These are phyloP conservation scores for Lonchura striata DNA, from an alignment of 2,113 vertebrate genomes.

Conservation along the genomic window DNA sequence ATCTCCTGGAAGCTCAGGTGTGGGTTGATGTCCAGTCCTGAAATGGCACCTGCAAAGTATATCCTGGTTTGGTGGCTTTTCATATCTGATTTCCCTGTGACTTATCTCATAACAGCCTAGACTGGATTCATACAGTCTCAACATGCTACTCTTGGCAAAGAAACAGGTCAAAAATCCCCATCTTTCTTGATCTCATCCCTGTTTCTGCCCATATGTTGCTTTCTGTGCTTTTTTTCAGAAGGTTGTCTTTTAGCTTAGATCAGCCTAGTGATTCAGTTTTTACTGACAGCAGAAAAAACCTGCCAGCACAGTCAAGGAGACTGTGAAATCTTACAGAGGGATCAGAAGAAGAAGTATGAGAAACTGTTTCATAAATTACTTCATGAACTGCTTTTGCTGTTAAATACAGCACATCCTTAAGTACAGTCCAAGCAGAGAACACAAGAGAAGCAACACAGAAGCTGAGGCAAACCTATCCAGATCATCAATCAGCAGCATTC, in stretches of 20 bases:
- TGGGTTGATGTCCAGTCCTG: neutral
- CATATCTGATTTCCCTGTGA: neutral
- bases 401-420: neutral
- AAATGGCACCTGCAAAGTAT: neutral
- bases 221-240: neutral
- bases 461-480: neutral
- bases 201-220: neutral
- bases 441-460: neutral
- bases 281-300: neutral
- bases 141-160: neutral
- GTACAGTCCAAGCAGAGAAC: neutral
- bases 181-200: neutral
- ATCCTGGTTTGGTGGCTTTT: neutral
- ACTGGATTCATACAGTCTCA: neutral
- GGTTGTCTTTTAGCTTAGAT: neutral
- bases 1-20: neutral
- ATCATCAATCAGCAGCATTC: neutral
- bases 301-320: neutral
- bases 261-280: neutral
- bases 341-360: neutral
- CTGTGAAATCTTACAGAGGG: neutral
- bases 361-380: neutral
- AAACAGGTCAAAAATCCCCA: neutral
- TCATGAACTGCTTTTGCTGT: neutral
- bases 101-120: neutral